Evolutionary conservation across 2,113 vertebrate species (phyloP).

Genomic region (pig (Sus scrofa)): DNA sequence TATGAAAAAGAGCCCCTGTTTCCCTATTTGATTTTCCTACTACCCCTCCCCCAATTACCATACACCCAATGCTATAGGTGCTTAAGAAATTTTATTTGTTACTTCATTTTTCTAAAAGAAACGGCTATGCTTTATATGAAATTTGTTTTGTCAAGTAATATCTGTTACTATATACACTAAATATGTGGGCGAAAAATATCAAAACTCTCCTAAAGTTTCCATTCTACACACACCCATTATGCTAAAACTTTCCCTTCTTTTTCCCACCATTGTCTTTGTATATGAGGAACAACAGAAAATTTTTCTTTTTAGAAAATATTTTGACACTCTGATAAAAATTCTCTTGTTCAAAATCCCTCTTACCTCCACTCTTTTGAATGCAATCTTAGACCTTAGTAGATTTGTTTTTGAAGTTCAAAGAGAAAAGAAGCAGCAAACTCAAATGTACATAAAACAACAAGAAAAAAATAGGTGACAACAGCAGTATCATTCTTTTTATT

Average conservation of each 20-base stretch:
- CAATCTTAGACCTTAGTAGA: neutral
- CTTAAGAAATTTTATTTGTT: neutral
- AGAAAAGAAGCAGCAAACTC: constrained; percentile 34
- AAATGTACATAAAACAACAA: constrained; percentile 63
- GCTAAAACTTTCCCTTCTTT: neutral
- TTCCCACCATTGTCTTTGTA: neutral
- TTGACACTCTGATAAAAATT: neutral
- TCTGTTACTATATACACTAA: neutral
- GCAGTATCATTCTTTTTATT: constrained; percentile 86
- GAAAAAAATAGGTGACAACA: neutral
- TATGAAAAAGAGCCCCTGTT: neutral
- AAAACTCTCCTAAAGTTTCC: neutral
- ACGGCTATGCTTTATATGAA: neutral
- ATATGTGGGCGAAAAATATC: neutral
- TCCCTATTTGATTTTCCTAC: neutral
- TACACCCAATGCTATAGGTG: neutral
- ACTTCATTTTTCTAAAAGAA: constrained; percentile 15
- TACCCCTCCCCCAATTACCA: neutral
- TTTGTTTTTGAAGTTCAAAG: constrained; percentile 38
- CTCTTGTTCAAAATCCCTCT: neutral
- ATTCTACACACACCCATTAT: neutral
- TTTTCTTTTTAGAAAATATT: neutral
- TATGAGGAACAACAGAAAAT: neutral
- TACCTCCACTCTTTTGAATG: accelerated
- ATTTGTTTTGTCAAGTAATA: neutral